Base-by-base conservation (phyloP, 2,888 invertebrate species). In the Campopleginae sp. region DNA sequence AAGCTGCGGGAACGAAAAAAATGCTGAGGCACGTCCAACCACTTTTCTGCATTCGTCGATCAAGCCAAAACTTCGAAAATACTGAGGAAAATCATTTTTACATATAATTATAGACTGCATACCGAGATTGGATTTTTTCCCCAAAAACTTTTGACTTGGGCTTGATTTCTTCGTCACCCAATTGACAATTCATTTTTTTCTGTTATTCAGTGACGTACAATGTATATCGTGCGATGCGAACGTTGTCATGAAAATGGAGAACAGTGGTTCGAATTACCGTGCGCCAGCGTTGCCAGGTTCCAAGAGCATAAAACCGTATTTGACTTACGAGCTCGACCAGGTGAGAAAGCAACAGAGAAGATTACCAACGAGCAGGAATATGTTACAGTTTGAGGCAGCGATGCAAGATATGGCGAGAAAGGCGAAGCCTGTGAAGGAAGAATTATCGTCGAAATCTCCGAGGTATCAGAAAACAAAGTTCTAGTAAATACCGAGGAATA, bases 171-270 rank as follows among this genome's bases (percentile, higher is more conserved):
- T 61, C 27, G 31, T 38, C 38, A n/a, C 17, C 6, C n/a, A n/a
- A 54, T 58, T 27, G 1, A 58, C 14, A 31, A 77, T 12, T 65
- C 17, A 17, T 27, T 71, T 3, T 33, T 42, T 44, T 27, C 12
- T 51, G 12, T 27, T 75, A 12, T 82, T 23, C 84, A 96, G 96
- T 89, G 96, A 97, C 88, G 95, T 97, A 19, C 96, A 96, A 88
- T 97, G 97, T 90, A 95, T 97, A 89, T 97, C 97, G 0, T 97
- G 97, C 90, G 96, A 97, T 89, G 96, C 96, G 48, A 95, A 96
- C 38, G 97, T 96, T 1, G 95, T 96, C 4, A 97, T 97, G 97
- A 93, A 94, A 31, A 95, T 95, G 91, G 95, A 96, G 19, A 66
- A 65, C 14, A 19, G 31, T 14, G 92, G 94, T 33, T 90, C 94